Evolutionary conservation across 2,888 invertebrate genomes (phyloP).

Genomic region (Epistrophe eligans): DNA sequence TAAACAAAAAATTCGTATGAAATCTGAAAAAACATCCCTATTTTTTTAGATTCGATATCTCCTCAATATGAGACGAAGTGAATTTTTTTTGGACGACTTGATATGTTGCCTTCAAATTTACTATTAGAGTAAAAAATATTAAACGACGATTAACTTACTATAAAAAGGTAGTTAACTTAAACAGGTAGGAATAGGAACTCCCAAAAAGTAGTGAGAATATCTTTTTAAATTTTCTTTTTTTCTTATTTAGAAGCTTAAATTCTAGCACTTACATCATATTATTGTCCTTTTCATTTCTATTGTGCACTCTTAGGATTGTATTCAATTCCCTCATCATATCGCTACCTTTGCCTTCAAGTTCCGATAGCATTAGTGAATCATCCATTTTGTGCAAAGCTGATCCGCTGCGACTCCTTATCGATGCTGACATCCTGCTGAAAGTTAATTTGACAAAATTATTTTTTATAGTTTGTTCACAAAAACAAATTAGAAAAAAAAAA

Average conservation of each 20-base stretch:
- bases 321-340: slow-evolving; percentile 86
- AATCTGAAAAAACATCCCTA: too few relatives aligned
- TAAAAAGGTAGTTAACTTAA: too few relatives aligned
- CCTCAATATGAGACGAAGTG: too few relatives aligned
- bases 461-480: neutral
- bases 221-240: too few relatives aligned
- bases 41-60: too few relatives aligned
- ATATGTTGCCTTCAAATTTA: too few relatives aligned
- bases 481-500: neutral
- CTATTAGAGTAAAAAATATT: too few relatives aligned
- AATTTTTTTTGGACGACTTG: too few relatives aligned
- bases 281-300: slow-evolving; percentile 81
- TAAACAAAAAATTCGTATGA: too few relatives aligned
- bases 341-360: slow-evolving; percentile 85
- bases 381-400: slow-evolving; percentile 85
- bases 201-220: too few relatives aligned
- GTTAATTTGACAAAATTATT: neutral
- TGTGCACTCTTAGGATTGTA: slow-evolving; percentile 84
- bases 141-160: too few relatives aligned
- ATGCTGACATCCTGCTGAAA: slow-evolving; percentile 79
- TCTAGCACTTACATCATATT: slow-evolving; percentile 78
- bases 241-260: neutral
- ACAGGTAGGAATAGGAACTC: too few relatives aligned
- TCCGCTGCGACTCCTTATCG: slow-evolving; percentile 83
- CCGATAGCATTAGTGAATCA: slow-evolving; percentile 84